Base-by-base conservation (phyloP, 2,888 invertebrate species). In the Andrena bucephala region DNA sequence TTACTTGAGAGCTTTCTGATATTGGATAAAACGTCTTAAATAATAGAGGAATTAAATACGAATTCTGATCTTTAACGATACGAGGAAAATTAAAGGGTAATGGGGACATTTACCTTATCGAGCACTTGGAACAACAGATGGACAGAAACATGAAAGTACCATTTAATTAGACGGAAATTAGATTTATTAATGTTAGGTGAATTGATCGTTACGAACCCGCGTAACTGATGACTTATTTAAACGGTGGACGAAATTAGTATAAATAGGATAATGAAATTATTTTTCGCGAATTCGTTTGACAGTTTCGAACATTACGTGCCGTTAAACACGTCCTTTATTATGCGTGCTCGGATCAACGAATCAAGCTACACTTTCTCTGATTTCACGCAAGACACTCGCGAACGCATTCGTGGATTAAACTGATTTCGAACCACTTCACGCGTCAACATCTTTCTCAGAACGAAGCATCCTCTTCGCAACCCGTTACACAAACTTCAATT, bases 371-470 rank as follows among this genome's bases (percentile, higher is more conserved):
- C 24, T 24, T 27, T 13, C 59, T 50, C 70, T 31, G 59, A 48
- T 52, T 52, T 52, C 31, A 48, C n/a, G 31, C 3, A n/a, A 60
- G 13, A 31, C 20, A 5, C 57, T n/a, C 29, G 20, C n/a, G 31
- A 60, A 80, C 81, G 81, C 81, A 76, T 81, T 76, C 81, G 82
- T 69, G 82, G 72, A 81, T 83, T 76, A 76, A 79, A 68, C 69
- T 36, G 68, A 52, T 59, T 77, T 36, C 57, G 13, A n/a, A 62
- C 68, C 83, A 77, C 75, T 79, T 82, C 79, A 71, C 79, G 65
- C 87, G 80, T 85, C 81, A 80, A 86, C 73, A 82, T 81, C 80
- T 76, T 82, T 68, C 77, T 67, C 73, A 50, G 50, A 59, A 73
- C 36, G 62, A 68, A 84, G 62, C 66, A 71, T 78, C 67, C 59